Base-by-base conservation (phyloP, 2,888 invertebrate genomes). In the Onchidella celtica region DNA sequence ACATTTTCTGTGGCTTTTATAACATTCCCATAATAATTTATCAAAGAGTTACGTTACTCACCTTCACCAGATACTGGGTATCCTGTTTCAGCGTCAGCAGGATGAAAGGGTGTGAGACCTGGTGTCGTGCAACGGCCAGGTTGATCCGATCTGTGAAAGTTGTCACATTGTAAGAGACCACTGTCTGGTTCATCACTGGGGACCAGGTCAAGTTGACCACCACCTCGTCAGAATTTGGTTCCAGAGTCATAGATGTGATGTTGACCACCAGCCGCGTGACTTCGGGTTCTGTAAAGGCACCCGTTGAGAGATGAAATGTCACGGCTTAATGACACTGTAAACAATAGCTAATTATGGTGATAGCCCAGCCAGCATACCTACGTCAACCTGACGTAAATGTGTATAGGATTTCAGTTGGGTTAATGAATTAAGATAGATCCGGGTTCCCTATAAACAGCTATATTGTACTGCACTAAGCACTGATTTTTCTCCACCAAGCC, bases 131-230 rank as follows among this genome's bases (percentile, higher is more conserved):
- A 32, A 79, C 68, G 11, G 63, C 24, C 38, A 69, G n/a, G 34
- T 68, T 47, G n/a, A 2, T 34, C 11, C 55, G 57, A 27, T 74
- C 68, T 32, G 38, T 36, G 61, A 24, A 65, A 29, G 75, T 75
- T 3, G 80, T 80, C 29, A 80, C 74, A 61, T 80, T 80, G 80
- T 80, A 80, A 11, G 61, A 27, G 27, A 38, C 57, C 27, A 27
- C 29, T 27, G 80, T 59, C n/a, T 80, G 74, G 69, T 80, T 80
- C 55, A 66, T 36, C 11, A 80, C 40, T n/a, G 80, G 80, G 1
- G 59, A 29, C 80, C 80, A 80, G 59, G 80, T 80, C 74, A 80
- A 38, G 47, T 80, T 80, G 59, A 80, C 80, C 32, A 74, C 68
- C 27, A 75, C 75, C 0, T 27, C 59, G 34, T 80, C 80, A 24